Base-by-base conservation (phyloP, 2,888 invertebrate genomes). In the Cantharis lateralis region DNA sequence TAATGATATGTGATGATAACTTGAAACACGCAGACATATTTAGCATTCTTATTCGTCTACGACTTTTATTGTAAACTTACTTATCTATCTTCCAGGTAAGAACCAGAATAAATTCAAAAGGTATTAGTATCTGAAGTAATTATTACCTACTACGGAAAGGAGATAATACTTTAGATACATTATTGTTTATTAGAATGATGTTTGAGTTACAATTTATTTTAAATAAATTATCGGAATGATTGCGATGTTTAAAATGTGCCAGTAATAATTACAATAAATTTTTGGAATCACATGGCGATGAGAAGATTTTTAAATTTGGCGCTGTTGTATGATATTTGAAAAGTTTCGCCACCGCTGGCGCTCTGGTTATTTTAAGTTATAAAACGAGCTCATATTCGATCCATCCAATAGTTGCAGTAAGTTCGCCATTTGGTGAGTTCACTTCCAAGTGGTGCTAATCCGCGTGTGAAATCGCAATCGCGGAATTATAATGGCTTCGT, bases 401-500 rank as follows among this genome's bases (percentile, higher is more conserved):
- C 64, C 64, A 20, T 15, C n/a, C n/a, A 66, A 66, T 24, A 66
- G 64, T 66, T 66, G 15, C 64, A 20, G 13, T 20, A 18, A 66
- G 63, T 63, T 63, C 18, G 63, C 64, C 64, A 20, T 20, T 66
- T 66, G 64, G 64, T 66, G 64, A 20, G 64, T 20, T 48, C 48
- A 48, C 48, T 48, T 48, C n/a, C 48, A 11, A 20, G 64, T 66
- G 64, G 64, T 20, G 24, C 18, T 28, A 71, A 62, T 63, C 75
- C 71, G 77, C 77, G 77, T 77, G 74, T 15, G 73, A 68, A 74
- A 68, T 74, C 71, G 77, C 74, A 64, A 48, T 62, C 75, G 78
- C 78, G 75, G 72, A 70, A 15, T 73, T 26, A 75, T 61, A 61
- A 78, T 78, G 75, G 75, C 75, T 75, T 75, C 77, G 69, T 75